A percentile compares a stretch with the other conserved stretches of the same genome.
phyloP scores from a whole-genome alignment of 2,888 invertebrate species.

The Graphium colonna region DNA sequence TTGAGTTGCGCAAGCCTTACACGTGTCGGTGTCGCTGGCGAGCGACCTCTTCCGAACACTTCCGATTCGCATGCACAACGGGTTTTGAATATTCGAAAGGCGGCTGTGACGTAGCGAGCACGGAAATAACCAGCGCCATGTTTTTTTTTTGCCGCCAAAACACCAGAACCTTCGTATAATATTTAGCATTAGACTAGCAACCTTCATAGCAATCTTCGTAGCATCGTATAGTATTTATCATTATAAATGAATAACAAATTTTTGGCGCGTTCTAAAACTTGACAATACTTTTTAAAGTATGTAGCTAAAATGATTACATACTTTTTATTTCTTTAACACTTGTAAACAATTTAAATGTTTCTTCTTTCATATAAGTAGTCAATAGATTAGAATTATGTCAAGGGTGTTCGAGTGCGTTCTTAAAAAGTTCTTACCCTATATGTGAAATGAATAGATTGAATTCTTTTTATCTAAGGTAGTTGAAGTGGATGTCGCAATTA shows the following conservation, averaged over 20 bases:
- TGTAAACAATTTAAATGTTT: too few species aligned
- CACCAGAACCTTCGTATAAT: neutral
- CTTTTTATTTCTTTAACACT: too few species aligned
- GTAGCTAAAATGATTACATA: neutral
- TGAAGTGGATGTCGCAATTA: too few species aligned
- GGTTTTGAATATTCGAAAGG: conserved; percentile 59
- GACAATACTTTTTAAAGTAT: neutral
- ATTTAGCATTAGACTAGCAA: too few species aligned
- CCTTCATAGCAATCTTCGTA: neutral
- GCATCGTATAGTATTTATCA: neutral
- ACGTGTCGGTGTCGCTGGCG: conserved; percentile 53
- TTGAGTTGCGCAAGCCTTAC: conserved; percentile 68
- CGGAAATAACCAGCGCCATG: conserved; percentile 47
- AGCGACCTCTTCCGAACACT: conserved; percentile 71
- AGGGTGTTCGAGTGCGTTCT: too few species aligned
- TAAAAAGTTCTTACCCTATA: too few species aligned
- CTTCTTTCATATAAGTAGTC: too few species aligned
- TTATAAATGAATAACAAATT: neutral
- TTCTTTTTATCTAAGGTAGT: too few species aligned
- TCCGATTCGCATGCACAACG: conserved; percentile 74
- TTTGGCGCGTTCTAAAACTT: too few species aligned
- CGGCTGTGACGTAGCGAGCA: conserved; percentile 51
- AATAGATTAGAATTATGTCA: too few species aligned
- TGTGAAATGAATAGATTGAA: too few species aligned
- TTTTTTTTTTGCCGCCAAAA: conserved; percentile 14